Evolutionary conservation across 2,888 invertebrate genomes (phyloP).

Genomic region (Ametastegia equiseti): DNA sequence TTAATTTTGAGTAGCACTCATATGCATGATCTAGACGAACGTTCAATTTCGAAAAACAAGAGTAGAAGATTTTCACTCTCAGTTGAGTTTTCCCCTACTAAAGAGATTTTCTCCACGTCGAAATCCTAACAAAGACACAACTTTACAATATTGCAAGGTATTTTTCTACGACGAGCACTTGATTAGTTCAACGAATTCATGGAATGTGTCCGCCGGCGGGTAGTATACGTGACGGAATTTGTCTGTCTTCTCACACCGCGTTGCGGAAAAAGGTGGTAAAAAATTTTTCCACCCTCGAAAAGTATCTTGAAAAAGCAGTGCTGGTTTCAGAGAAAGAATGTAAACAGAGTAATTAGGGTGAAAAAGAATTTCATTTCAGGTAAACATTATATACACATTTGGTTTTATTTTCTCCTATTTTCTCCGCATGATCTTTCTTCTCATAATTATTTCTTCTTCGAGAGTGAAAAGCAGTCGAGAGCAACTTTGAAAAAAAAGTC

Average conservation of each 20-base stretch:
- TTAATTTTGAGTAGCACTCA: no score
- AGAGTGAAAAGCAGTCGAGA: background rate
- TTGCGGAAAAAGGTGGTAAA: background rate
- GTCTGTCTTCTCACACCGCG: background rate
- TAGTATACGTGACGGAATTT: slow-evolving; percentile 26
- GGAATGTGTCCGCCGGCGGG: slow-evolving; percentile 1
- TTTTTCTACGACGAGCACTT: background rate
- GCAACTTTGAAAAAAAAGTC: background rate
- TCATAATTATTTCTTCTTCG: no score
- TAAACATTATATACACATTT: background rate
- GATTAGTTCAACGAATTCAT: background rate
- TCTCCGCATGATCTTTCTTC: no score
- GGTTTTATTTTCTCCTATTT: background rate
- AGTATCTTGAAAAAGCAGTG: background rate
- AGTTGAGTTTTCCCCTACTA: no score
- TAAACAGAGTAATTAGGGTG: background rate
- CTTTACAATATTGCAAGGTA: background rate
- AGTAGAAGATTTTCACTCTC: no score
- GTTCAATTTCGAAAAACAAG: no score
- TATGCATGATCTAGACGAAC: no score
- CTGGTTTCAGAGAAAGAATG: background rate
- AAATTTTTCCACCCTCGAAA: background rate
- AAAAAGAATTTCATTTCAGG: background rate
- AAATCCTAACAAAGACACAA: background rate
- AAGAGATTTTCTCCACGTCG: background rate